These are phyloP conservation scores for Holotrichia oblita DNA, from an alignment of 1,140 invertebrate genomes.

Conservation along the genomic window DNA sequence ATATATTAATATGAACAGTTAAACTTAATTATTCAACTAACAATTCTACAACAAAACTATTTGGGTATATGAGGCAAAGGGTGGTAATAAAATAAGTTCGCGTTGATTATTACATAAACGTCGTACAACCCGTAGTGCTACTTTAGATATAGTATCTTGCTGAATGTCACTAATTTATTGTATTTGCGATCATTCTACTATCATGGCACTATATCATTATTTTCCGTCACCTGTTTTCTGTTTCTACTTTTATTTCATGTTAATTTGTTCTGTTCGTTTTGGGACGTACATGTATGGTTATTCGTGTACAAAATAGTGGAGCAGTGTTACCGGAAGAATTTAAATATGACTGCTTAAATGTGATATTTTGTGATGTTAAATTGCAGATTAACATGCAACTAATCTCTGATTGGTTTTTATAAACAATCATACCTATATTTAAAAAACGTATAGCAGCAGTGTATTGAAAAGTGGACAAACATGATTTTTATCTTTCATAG, in stretches of 20 bases:
- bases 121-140: not conserved
- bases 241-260: not conserved
- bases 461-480: no score
- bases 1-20: no score
- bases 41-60: no score
- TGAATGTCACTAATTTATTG: not conserved
- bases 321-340: slow-evolving; percentile 9
- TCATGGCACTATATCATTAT: not conserved
- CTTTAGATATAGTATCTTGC: not conserved
- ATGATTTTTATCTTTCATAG: no score
- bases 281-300: not conserved
- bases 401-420: not conserved
- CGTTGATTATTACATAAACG: not conserved
- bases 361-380: not conserved
- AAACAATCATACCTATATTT: not conserved
- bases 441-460: no score
- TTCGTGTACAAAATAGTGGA: not conserved
- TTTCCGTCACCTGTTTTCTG: not conserved
- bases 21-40: no score
- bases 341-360: slow-evolving; percentile 32
- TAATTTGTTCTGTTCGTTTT: not conserved
- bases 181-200: not conserved
- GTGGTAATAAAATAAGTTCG: not conserved
- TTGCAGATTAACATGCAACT: not conserved
- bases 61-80: not conserved